These are phyloP conservation scores for Cotesia typhae DNA, from an alignment of 1,140 invertebrate species.

Conservation along the genomic window DNA sequence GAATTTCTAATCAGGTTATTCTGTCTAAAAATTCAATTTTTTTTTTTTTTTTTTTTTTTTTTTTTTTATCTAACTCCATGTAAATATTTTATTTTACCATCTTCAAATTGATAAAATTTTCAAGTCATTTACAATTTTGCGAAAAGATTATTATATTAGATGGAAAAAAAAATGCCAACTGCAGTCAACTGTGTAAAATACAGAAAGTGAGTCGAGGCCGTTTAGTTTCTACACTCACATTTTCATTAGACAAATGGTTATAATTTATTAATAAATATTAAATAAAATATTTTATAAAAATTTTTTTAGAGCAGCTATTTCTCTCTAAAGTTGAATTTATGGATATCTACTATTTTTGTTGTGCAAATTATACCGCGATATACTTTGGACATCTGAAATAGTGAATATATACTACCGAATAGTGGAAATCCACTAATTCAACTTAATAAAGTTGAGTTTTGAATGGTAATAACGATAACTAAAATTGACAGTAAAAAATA, in stretches of 20 bases:
- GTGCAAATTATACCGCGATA: no score
- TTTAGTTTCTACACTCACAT: conserved; percentile 46
- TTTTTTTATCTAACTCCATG: background rate
- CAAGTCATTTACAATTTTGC: conserved; percentile 17
- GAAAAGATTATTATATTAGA: background rate
- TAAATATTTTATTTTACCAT: conserved; percentile 11
- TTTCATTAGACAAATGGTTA: conserved; percentile 43
- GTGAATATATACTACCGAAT: no score
- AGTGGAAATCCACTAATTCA: no score
- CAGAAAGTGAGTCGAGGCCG: conserved; percentile 53
- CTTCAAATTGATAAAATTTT: background rate
- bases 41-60: background rate
- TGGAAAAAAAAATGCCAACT: background rate
- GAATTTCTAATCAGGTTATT: conserved; percentile 23
- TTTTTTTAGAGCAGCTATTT: no score
- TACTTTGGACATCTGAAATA: no score
- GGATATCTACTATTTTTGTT: no score
- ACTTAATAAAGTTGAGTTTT: no score
- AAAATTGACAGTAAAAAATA: no score
- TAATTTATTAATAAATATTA: conserved; percentile 3
- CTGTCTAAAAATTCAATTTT: background rate
- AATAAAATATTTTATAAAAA: no score
- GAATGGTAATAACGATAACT: no score
- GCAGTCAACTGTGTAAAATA: conserved; percentile 44
- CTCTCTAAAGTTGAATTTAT: no score